phyloP scores from a whole-genome alignment of 2,888 invertebrate species.

The Orgyia antiqua region DNA sequence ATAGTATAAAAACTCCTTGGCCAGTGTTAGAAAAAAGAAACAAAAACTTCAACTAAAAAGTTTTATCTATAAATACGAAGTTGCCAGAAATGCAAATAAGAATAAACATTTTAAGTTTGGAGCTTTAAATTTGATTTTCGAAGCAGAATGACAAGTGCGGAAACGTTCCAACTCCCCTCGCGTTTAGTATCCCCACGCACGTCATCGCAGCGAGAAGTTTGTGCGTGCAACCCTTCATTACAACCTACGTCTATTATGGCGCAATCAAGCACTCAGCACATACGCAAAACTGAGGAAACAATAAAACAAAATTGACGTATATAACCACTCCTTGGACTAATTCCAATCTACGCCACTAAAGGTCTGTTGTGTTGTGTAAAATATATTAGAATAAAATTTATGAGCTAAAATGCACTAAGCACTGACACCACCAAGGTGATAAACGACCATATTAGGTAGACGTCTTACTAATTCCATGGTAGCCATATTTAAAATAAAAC shows the following conservation, averaged over 20 bases:
- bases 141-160: conserved; percentile 59
- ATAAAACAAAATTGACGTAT: conserved; percentile 72
- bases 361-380: conserved; percentile 47
- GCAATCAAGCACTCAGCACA: conserved; percentile 72
- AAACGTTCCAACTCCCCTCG: conserved; percentile 59
- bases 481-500: no score
- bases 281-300: conserved; percentile 72
- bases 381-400: conserved; percentile 49
- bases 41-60: conserved; percentile 5
- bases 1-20: conserved; percentile 8
- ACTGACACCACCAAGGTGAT: no score
- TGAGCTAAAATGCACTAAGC: conserved; percentile 36
- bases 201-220: conserved; percentile 37
- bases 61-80: conserved; percentile 12
- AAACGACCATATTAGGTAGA: no score
- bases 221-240: conserved; percentile 74
- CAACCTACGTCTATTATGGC: conserved; percentile 64
- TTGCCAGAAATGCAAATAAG: conserved; percentile 24
- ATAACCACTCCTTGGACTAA: conserved; percentile 66
- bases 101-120: conserved; percentile 31
- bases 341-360: conserved; percentile 42
- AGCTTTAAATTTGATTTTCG: conserved; percentile 50
- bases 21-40: conserved; percentile 4
- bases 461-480: no score
- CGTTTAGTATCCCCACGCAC: conserved; percentile 61